Evolutionary conservation across 2,113 vertebrate species (phyloP).

Genomic region (Chaetops frenatus): DNA sequence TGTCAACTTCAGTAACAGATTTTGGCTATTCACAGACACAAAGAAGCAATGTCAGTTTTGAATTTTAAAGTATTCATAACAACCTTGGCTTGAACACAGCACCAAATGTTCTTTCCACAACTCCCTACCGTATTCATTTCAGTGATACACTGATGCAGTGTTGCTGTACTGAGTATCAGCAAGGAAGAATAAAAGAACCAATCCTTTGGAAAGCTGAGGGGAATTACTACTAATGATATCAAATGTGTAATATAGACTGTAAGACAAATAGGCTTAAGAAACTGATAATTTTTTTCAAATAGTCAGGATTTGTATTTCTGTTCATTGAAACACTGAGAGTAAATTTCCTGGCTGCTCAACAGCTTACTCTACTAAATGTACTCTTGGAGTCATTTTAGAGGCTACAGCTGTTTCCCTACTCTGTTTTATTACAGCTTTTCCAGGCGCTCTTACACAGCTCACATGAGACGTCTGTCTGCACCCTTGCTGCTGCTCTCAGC

Average conservation of each 20-base stretch:
- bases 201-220: neutral
- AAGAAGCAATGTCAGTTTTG: neutral
- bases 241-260: neutral
- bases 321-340: neutral
- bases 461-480: neutral
- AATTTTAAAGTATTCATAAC: neutral
- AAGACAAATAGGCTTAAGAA: neutral
- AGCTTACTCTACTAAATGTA: neutral
- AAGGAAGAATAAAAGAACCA: neutral
- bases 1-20: neutral
- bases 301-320: neutral
- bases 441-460: neutral
- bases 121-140: neutral
- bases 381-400: neutral
- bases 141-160: neutral
- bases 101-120: neutral
- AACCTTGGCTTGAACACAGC: neutral
- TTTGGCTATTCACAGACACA: neutral
- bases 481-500: neutral
- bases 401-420: conserved; percentile 24
- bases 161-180: neutral
- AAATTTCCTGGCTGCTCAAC: neutral
- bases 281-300: neutral
- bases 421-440: conserved; percentile 25
- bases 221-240: neutral